phyloP scores from a whole-genome alignment of 2,113 vertebrate genomes.

The Corythaixoides concolor region DNA sequence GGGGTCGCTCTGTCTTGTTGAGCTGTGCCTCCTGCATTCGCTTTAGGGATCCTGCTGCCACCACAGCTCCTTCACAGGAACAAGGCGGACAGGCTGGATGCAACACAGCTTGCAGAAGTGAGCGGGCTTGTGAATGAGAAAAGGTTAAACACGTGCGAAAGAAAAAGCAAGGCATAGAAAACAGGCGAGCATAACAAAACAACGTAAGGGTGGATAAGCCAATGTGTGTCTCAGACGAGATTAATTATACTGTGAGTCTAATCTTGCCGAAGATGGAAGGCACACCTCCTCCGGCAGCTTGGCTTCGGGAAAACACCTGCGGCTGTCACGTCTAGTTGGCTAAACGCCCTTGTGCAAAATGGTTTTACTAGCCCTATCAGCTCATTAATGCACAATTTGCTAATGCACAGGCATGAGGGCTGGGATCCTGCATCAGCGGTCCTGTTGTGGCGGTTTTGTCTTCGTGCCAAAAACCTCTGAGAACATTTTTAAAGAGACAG shows the following conservation, averaged over 20 bases:
- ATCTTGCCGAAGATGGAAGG: background rate
- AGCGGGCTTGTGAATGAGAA: background rate
- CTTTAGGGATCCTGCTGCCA: background rate
- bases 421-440: background rate
- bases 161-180: background rate
- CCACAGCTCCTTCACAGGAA: background rate
- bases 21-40: background rate
- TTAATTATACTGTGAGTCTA: background rate
- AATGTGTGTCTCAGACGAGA: background rate
- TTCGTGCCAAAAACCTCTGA: background rate
- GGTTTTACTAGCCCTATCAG: background rate
- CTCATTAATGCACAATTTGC: background rate
- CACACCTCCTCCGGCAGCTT: background rate
- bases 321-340: background rate
- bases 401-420: background rate
- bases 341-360: background rate
- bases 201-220: background rate
- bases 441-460: background rate
- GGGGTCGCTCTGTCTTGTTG: background rate
- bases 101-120: background rate
- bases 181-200: background rate
- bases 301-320: background rate
- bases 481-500: background rate
- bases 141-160: accelerated
- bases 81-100: background rate